Evolutionary conservation across 2,888 invertebrate genomes (phyloP), one percentile per base, ranked within the genome.

Genomic region (Auanema freiburgensis): DNA sequence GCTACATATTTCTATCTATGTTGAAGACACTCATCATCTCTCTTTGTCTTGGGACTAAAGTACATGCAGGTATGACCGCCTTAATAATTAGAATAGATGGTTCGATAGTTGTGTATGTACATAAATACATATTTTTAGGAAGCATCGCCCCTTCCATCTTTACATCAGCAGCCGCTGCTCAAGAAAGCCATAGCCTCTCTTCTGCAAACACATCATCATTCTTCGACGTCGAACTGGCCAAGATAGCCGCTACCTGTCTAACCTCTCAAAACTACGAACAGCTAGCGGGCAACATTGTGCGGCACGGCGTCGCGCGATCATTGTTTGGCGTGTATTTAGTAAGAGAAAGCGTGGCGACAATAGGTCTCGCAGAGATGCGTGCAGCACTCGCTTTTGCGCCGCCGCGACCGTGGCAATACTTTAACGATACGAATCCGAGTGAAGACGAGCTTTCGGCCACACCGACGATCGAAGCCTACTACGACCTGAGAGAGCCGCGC

Each of bases 271-370:
- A 57, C 43, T 57, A 57, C 23, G 57, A 57, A 57, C 44, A 57
- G 44, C 57, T 57, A 57, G 57, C 57, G 57, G 57, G 57, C 18
- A 57, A 57, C 21, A 43, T 57, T 57, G 57, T 57, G 57, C 42
- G 57, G 44, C 57, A 57, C 57, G 57, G 57, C 57, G 43, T 57
- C 16, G 57, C 18, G 57, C 57, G 43, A 57, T 57, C 57, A 57
- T 57, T 21, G 2, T 57, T 57, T 44, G 57, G 57, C 41, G 12
- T 21, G 44, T 57, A 21, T 43, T 57, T 57, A 43, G 43, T 57
- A 23, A 42, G 42, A 56, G 56, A 56, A 56, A 56, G 56, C 56
- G 56, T 56, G 42, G 56, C 56, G 8, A 40, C 56, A 33, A 56
- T 56, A 56, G 42, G 56, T 41, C 56, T 56, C 56, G 56, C 41